Percentiles rank a stretch among this genome's conserved stretches.
These are phyloP conservation scores for Creontiades dilutus DNA, from an alignment of 2,888 invertebrate genomes.

Conservation along the genomic window DNA sequence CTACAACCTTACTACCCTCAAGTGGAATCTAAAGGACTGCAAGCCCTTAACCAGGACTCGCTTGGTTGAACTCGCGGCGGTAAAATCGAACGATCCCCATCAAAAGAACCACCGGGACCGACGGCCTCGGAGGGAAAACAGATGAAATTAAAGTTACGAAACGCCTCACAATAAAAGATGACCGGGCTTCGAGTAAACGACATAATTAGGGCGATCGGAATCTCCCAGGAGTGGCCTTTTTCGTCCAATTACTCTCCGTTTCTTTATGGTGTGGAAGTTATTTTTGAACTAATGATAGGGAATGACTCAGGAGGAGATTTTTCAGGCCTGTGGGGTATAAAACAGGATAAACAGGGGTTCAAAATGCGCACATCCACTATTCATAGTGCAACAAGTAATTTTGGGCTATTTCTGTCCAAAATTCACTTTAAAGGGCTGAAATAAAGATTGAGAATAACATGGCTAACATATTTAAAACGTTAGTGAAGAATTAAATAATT, in stretches of 20 bases:
- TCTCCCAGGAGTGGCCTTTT: neutral
- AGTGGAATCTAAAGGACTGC: neutral
- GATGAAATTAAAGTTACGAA: slow-evolving; percentile 17
- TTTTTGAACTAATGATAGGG: slow-evolving; percentile 28
- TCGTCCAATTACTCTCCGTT: slow-evolving; percentile 6
- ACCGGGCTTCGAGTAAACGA: slow-evolving; percentile 28
- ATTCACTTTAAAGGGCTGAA: no score
- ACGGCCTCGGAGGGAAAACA: neutral
- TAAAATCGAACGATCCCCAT: neutral
- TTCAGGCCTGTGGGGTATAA: neutral
- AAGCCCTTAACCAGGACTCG: neutral
- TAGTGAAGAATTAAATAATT: no score
- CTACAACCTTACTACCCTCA: no score
- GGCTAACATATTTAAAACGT: no score
- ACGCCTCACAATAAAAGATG: slow-evolving; percentile 24
- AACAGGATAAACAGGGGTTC: neutral
- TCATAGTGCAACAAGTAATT: no score
- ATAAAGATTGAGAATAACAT: no score
- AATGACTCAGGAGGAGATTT: neutral
- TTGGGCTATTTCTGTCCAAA: no score
- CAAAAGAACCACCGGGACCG: neutral
- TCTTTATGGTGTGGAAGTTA: neutral
- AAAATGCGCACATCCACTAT: no score
- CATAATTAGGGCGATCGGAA: slow-evolving; percentile 22
- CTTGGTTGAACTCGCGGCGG: neutral